phyloP scores from a whole-genome alignment of 2,113 vertebrate genomes.

The Xiphophorus maculatus region DNA sequence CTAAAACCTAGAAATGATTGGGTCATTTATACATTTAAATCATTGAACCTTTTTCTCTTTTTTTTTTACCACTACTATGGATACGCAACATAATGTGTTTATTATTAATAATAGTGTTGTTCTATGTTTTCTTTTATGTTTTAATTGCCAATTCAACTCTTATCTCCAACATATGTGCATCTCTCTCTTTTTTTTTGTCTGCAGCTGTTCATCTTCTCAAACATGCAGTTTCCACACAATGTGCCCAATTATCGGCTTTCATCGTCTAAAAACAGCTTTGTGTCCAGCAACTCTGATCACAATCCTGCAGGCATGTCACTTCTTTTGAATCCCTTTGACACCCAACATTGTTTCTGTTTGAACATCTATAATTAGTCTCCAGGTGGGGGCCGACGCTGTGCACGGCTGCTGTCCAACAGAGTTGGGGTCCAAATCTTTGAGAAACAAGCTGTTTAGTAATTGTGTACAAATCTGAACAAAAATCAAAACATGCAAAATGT shows the following conservation, averaged over 20 bases:
- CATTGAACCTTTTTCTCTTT: no score
- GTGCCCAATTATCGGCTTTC: slow-evolving; percentile 11
- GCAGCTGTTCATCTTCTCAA: slow-evolving; percentile 2
- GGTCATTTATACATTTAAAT: no score
- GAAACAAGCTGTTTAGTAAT: not conserved
- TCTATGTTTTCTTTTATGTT: not conserved
- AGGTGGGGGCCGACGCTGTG: slow-evolving; percentile 21
- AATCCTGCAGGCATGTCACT: slow-evolving; percentile 11
- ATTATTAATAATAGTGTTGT: no score
- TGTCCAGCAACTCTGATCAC: slow-evolving; percentile 4
- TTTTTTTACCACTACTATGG: no score
- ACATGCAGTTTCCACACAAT: slow-evolving; percentile 18
- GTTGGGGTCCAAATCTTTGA: not conserved
- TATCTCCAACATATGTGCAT: not conserved
- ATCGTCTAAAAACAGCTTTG: slow-evolving; percentile 23
- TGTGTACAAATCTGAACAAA: not conserved
- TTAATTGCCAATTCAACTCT: not conserved
- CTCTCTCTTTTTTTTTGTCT: not conserved
- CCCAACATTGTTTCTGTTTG: not conserved
- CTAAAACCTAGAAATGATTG: no score
- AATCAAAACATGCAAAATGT: not conserved
- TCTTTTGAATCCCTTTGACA: slow-evolving; percentile 5
- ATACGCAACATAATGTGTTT: no score
- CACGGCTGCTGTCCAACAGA: not conserved
- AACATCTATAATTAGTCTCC: slow-evolving; percentile 33